These are phyloP conservation scores for Pseudotriccus pelzelni DNA, from an alignment of 2,797 vertebrate species.

Conservation along the genomic window DNA sequence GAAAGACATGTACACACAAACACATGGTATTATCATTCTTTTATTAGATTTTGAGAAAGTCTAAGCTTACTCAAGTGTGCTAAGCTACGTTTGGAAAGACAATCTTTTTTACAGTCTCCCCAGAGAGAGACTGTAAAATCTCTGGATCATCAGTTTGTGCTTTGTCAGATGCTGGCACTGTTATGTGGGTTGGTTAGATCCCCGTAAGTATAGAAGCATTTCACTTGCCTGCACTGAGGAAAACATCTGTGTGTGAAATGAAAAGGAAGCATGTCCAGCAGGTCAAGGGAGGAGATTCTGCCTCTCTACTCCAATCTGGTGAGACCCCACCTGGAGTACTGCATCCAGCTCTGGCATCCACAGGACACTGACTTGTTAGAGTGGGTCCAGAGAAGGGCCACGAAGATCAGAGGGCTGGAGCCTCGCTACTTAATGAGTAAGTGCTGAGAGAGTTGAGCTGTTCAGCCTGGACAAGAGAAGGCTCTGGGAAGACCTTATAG, in stretches of 20 bases:
- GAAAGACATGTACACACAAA: background rate
- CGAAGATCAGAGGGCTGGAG: background rate
- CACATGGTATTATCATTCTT: background rate
- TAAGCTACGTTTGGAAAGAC: background rate
- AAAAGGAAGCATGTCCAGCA: background rate
- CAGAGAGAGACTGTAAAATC: background rate
- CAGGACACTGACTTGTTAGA: background rate
- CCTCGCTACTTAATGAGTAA: background rate
- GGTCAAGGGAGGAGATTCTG: background rate
- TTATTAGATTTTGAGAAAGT: background rate
- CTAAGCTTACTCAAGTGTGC: background rate
- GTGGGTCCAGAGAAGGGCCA: background rate
- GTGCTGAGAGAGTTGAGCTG: background rate
- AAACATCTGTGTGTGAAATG: background rate
- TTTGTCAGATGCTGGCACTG: background rate
- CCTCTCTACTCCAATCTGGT: background rate
- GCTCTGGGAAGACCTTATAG: background rate
- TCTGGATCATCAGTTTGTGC: background rate
- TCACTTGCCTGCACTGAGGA: background rate
- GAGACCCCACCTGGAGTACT: background rate
- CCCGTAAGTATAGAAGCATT: background rate
- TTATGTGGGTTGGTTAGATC: background rate
- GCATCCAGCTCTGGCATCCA: background rate
- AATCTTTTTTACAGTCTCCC: background rate
- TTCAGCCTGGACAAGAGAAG: background rate